Percentiles rank a stretch among this genome's conserved stretches.
Conservation (phyloP, 1,140 invertebrate genomes). For the Drosophila mayri region DNA sequence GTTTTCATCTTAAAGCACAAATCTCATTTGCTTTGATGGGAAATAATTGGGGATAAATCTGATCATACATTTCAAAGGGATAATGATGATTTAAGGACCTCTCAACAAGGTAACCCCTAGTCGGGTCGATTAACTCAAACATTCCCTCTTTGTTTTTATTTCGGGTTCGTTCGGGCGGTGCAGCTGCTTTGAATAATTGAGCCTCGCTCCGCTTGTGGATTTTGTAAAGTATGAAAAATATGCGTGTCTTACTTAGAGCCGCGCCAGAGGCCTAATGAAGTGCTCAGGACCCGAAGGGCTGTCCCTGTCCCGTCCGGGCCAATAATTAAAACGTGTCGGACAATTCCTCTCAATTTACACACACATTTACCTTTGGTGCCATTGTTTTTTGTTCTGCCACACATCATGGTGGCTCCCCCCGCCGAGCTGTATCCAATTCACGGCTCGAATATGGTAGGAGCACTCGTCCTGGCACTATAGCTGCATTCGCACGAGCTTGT, state of each 20-base stretch:
- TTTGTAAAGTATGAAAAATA: slow-evolving; percentile 80
- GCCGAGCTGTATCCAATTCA: slow-evolving; percentile 13
- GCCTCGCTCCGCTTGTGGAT: slow-evolving; percentile 53
- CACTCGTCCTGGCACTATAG: slow-evolving; percentile 13
- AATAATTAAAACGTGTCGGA: slow-evolving; percentile 50
- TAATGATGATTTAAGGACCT: background rate
- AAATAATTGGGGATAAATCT: background rate
- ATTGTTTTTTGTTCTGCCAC: slow-evolving; percentile 4
- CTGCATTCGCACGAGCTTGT: slow-evolving; percentile 56
- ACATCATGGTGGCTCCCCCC: slow-evolving; percentile 15
- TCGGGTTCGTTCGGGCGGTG: slow-evolving; percentile 10
- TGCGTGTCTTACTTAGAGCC: slow-evolving; percentile 57
- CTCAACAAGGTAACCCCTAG: background rate
- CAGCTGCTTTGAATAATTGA: slow-evolving; percentile 75
- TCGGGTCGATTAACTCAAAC: background rate
- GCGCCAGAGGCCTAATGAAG: slow-evolving; percentile 57
- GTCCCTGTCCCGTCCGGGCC: background rate
- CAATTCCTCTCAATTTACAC: slow-evolving; percentile 42
- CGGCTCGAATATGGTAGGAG: slow-evolving; percentile 1
- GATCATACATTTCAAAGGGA: background rate
- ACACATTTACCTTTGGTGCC: slow-evolving; percentile 14
- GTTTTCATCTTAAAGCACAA: too few relatives aligned
- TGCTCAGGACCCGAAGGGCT: slow-evolving; percentile 19
- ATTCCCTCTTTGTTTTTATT: slow-evolving; percentile 14
- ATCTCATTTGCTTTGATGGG: background rate